Evolutionary conservation across 2,888 invertebrate genomes (phyloP).

Genomic region (Conus canariensis): DNA sequence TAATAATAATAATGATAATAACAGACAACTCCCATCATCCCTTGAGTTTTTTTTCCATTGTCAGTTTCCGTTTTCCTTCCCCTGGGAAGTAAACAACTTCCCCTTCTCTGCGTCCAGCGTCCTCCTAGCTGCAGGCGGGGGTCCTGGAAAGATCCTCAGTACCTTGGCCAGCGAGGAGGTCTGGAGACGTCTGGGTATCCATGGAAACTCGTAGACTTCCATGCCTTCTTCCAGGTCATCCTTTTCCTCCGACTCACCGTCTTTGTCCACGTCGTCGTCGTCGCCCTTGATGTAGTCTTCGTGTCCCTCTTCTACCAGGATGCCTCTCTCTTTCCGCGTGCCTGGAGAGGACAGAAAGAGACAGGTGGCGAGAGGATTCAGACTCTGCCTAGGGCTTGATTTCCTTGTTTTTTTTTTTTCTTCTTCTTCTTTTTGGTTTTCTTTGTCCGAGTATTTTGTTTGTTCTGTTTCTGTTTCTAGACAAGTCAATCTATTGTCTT

Average conservation of each 20-base stretch:
- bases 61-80: too few species aligned
- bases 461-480: neutral
- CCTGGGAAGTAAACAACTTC: too few species aligned
- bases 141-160: slow-evolving; percentile 43
- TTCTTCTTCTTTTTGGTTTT: neutral
- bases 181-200: slow-evolving; percentile 40
- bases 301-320: neutral
- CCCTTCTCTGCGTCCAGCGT: too few species aligned
- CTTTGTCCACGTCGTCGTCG: neutral
- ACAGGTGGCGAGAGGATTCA: neutral
- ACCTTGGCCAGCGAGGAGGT: slow-evolving; percentile 34
- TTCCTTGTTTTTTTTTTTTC: neutral
- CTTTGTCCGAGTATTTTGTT: neutral
- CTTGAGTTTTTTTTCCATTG: too few species aligned
- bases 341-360: slow-evolving; percentile 27
- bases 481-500: neutral
- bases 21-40: too few species aligned
- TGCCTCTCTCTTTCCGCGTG: slow-evolving; percentile 46
- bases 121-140: neutral
- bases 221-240: slow-evolving; percentile 41
- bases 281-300: neutral
- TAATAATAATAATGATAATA: too few species aligned
- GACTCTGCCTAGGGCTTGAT: neutral
- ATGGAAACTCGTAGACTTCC: slow-evolving; percentile 46
- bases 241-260: too few species aligned